Base-by-base conservation (phyloP, 2,797 vertebrate genomes). In the Ceryle rudis region DNA sequence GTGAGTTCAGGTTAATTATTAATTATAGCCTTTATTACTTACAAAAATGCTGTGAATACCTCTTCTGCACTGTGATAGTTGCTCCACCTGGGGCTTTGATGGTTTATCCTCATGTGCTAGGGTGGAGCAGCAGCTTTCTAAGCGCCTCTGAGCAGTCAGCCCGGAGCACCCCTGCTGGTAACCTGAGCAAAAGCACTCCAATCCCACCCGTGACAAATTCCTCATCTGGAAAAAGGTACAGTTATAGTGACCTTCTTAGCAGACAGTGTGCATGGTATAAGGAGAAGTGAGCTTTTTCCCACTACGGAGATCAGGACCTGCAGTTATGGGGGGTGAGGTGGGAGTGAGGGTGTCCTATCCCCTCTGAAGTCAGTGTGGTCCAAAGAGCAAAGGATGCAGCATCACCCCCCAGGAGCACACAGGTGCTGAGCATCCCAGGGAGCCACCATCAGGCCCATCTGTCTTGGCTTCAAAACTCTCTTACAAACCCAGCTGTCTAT, bases 221-320 rank as follows among this genome's bases (percentile, higher is more conserved):
- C 31, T 55, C 44, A 20, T 11, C 55, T 39, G 20, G n/a, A 33
- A 10, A 37, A 51, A 21, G 35, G 10, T 37, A 15, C 22, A 4
- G 5, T 12, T 37, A 26, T 37, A 11, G 31, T 9, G 26, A 47
- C 19, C 47, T 15, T 31, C 46, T 54, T 0, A 5, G 37, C 26
- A 26, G 31, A 14, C 20, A 5, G 10, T 5, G 11, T 37, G 49
- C 25, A 21, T 25, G 6, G 1, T 1, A 2, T 14, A 4, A n/a
- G 44, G 39, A 65, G 14, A 25, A 37, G 39, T 26, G 20, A 28
- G 33, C 12, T 52, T 26, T 52, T 41, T 23, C 28, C 23, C 51
- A 54, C 22, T 26, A 12, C 14, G 29, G 58, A 37, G n/a, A 19
- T 4, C 2, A 7, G 51, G n/a, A 42, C 37, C 29, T 42, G 1